Base-by-base conservation (phyloP, 2,888 invertebrate species). In the Acronicta alni region DNA sequence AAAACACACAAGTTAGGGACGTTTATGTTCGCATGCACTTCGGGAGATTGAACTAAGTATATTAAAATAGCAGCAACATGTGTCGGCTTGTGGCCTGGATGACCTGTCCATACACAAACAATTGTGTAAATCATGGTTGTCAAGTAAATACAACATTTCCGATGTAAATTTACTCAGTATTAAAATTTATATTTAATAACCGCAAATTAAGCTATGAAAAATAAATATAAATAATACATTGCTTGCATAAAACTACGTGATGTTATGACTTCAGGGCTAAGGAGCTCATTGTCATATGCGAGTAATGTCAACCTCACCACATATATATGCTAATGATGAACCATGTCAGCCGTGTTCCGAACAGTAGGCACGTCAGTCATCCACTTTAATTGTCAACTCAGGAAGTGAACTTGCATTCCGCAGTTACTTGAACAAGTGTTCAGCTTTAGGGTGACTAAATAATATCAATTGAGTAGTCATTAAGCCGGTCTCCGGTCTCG, bases 381-480 rank as follows among this genome's bases (percentile, higher is more conserved):
- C 84, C 84, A 82, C 81, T 83, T 84, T 89, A 90, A 91, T 91
- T 90, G 90, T 89, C 82, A 80, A 84, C 84, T 82, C 90, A 90
- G 92, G 92, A 92, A 91, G 87, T 89, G 87, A 88, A 84, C 86
- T 80, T 84, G 87, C 91, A 89, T 89, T 88, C 89, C 87, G 72
- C 85, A 87, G 85, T 87, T 89, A 87, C 81, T 82, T 84, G 84
- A 76, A 77, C 35, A 35, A 35, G 14, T 82, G 82, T 80, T 74
- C 72, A 75, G 77, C 77, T 80, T 81, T 80, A 76, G 87, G 88
- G 87, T 82, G 88, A 81, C 77, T 81, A 69, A 79, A 78, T 85
- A 83, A 86, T 73, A 73, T 73, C 71, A 77, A 77, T 82, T 85
- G 80, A 81, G 68, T 62, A 75, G 66, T 81, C 77, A 79, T 77